These are phyloP conservation scores for Microctonus brassicae DNA, from an alignment of 2,888 invertebrate genomes.

Conservation along the genomic window DNA sequence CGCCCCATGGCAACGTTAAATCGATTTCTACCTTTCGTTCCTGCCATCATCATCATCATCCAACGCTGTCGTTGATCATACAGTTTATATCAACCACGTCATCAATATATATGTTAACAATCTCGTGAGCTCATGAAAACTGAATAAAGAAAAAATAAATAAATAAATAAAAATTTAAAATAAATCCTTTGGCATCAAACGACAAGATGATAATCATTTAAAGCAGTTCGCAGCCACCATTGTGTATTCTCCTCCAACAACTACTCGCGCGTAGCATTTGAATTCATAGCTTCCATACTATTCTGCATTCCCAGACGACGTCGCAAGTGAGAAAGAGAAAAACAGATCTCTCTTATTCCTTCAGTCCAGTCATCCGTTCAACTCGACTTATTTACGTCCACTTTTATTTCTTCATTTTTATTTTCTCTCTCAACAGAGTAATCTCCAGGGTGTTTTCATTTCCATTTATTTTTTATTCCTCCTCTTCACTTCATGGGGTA, in stretches of 20 bases:
- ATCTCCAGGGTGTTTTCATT: slow-evolving; percentile 1
- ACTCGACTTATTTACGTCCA: slow-evolving; percentile 50
- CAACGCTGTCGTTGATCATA: slow-evolving; percentile 7
- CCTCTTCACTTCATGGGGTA: not conserved
- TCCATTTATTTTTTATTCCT: not conserved
- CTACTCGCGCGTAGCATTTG: slow-evolving; percentile 48
- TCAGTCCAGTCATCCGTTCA: slow-evolving; percentile 49
- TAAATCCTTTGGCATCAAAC: not conserved
- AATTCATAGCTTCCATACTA: slow-evolving; percentile 56
- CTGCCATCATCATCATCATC: not conserved
- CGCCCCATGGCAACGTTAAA: slow-evolving; percentile 22
- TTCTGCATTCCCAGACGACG: slow-evolving; percentile 54
- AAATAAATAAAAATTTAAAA: no score
- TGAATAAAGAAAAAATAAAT: no score
- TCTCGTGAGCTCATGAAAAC: no score
- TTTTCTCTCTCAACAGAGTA: slow-evolving; percentile 3
- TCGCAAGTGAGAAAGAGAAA: slow-evolving; percentile 4
- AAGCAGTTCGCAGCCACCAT: not conserved
- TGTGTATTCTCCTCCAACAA: not conserved
- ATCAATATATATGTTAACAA: no score
- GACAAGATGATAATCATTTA: slow-evolving; percentile 25
- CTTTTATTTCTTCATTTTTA: slow-evolving; percentile 13
- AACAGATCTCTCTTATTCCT: slow-evolving; percentile 47
- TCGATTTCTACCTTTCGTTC: not conserved
- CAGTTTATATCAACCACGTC: not conserved